A percentile compares a stretch with the other conserved stretches of the same genome.
Conservation (phyloP, 2,888 invertebrate genomes). For the Brachycybe producta region DNA sequence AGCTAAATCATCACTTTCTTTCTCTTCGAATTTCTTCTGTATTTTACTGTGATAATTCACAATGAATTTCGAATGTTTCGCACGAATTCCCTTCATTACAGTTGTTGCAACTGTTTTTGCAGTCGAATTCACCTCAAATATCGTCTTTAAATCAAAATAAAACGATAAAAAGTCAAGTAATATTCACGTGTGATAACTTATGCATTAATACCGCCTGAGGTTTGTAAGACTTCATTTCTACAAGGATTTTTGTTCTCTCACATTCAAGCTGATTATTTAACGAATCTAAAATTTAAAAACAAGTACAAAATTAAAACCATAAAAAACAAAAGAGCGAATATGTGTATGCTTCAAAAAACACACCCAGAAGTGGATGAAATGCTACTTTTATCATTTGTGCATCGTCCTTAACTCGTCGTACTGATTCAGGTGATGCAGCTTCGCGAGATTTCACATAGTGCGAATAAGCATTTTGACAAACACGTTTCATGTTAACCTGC, state of each 20-base stretch:
- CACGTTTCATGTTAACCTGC: conserved; percentile 51
- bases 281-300: no score
- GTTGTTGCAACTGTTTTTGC: conserved; percentile 58
- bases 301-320: no score
- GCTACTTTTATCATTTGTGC: conserved; percentile 44
- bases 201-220: conserved; percentile 47
- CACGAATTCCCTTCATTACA: conserved; percentile 79
- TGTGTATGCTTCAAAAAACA: conserved; percentile 17
- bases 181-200: background rate
- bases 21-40: conserved; percentile 30
- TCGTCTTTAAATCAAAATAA: conserved; percentile 51
- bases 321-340: no score
- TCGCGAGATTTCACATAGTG: conserved; percentile 81
- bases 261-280: conserved; percentile 31
- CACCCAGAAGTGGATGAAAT: conserved; percentile 49
- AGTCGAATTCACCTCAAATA: conserved; percentile 79
- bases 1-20: conserved; percentile 17
- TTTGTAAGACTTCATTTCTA: conserved; percentile 58
- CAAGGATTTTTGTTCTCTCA: conserved; percentile 42
- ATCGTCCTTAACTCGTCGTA: conserved; percentile 64
- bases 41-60: conserved; percentile 36
- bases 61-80: conserved; percentile 45
- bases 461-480: conserved; percentile 76
- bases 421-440: conserved; percentile 74
- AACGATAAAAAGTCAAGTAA: conserved; percentile 4